These are phyloP conservation scores for Microctenopoma steveboyesi DNA, from an alignment of 2,797 vertebrate species.

Conservation along the genomic window DNA sequence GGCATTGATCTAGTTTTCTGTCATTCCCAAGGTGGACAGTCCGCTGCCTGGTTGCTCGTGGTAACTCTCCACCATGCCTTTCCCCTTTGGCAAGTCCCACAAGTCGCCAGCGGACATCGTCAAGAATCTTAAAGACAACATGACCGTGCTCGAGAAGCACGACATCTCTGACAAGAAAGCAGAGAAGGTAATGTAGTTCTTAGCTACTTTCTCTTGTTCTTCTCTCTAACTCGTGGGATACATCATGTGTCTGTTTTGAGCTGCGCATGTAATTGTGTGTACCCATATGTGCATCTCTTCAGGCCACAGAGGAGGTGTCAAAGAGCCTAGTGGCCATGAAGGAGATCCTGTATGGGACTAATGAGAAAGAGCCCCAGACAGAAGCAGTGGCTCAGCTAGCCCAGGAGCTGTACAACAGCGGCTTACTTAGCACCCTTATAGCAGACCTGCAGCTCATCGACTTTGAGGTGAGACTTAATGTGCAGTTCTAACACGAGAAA, in stretches of 20 bases:
- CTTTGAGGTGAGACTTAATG: constrained; percentile 88
- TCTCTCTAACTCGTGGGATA: not conserved
- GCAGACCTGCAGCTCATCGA: constrained; percentile 96
- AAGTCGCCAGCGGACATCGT: constrained; percentile 98
- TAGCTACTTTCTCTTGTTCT: not conserved
- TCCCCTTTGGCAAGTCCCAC: constrained; percentile 98
- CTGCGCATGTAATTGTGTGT: constrained; percentile 4
- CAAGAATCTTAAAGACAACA: constrained; percentile 97
- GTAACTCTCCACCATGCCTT: constrained; percentile 91
- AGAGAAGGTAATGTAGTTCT: constrained; percentile 87
- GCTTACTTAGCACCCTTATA: constrained; percentile 92
- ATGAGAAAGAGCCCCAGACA: constrained; percentile 96
- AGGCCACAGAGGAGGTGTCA: constrained; percentile 98
- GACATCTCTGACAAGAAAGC: constrained; percentile 98
- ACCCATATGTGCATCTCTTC: constrained; percentile 16
- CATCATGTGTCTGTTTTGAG: not conserved
- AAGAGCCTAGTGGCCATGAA: constrained; percentile 98
- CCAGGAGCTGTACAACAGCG: constrained; percentile 97
- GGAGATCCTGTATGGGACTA: constrained; percentile 96
- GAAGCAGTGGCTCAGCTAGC: constrained; percentile 97
- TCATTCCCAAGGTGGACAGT: constrained; percentile 67
- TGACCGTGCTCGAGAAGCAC: constrained; percentile 95
- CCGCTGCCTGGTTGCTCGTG: constrained; percentile 74
- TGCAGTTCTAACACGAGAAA: not conserved
- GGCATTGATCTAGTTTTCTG: constrained; percentile 37